Evolutionary conservation across 2,113 vertebrate species (phyloP).

Genomic region (Rhinolophus ferrumequinum): DNA sequence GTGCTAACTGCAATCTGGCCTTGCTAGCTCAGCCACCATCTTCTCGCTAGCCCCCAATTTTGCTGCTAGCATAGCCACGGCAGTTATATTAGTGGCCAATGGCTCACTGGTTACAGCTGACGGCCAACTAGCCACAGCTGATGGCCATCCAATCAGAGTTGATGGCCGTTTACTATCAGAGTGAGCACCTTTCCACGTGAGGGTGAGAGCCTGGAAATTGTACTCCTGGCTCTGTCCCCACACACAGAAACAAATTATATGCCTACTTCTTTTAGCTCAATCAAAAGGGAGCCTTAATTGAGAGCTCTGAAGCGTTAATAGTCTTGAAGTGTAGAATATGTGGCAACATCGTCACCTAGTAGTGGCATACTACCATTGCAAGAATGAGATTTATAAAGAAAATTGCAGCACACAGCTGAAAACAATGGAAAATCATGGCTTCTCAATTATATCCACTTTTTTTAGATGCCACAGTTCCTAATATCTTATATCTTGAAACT

Average conservation of each 20-base stretch:
- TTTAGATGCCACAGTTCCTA: neutral
- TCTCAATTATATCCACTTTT: neutral
- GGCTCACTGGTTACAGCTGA: no score
- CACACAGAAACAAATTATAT: neutral
- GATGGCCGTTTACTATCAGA: no score
- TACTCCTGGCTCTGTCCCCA: no score
- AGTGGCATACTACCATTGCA: neutral
- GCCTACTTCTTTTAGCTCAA: neutral
- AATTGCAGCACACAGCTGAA: neutral
- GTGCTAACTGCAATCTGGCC: no score
- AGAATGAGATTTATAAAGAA: neutral
- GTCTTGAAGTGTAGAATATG: neutral
- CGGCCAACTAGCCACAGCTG: no score
- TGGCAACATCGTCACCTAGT: neutral
- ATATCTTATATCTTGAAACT: neutral
- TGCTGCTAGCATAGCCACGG: no score
- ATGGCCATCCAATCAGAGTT: no score
- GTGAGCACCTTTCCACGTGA: no score
- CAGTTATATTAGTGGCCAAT: no score
- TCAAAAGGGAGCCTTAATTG: neutral
- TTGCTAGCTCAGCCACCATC: no score
- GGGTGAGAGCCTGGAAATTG: no score
- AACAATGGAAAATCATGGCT: neutral
- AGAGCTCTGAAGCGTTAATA: neutral
- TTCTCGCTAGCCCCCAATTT: no score